A percentile compares a stretch with the other conserved stretches of the same genome.
Evolutionary conservation across 35 echinoderm and acorn worm genomes (phyloP).

Genomic region (Ptychodera flava): DNA sequence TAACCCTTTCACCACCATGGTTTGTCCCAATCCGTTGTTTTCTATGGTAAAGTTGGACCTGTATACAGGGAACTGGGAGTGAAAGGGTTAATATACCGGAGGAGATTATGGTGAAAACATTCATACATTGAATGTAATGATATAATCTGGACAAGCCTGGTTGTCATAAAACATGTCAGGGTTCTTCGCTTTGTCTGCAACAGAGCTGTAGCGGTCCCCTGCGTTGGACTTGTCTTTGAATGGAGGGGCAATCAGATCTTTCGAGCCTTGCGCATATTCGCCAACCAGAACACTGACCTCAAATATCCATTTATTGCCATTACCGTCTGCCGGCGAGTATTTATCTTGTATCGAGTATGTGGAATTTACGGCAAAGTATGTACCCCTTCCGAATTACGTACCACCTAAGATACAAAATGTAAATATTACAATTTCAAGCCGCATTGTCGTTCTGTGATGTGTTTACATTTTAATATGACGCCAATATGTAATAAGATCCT

Average conservation of each 20-base stretch:
- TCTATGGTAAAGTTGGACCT: too few species aligned
- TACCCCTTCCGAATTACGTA: neutral
- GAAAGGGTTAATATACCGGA: too few species aligned
- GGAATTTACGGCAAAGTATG: neutral
- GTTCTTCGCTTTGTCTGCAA: constrained; percentile 6
- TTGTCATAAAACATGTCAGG: constrained; percentile 33
- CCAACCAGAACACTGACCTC: neutral
- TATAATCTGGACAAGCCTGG: constrained; percentile 39
- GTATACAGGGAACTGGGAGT: too few species aligned
- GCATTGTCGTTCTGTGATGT: too few species aligned
- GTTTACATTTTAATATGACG: too few species aligned
- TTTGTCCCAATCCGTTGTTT: too few species aligned
- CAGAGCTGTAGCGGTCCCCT: constrained; percentile 15
- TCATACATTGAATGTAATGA: constrained; percentile 22
- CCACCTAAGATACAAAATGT: neutral
- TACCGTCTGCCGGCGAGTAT: neutral
- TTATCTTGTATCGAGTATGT: neutral
- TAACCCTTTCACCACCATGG: too few species aligned
- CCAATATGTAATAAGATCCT: too few species aligned
- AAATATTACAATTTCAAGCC: too few species aligned
- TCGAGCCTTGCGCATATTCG: neutral
- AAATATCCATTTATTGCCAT: neutral
- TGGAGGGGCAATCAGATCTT: neutral
- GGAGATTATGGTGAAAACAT: too few species aligned
- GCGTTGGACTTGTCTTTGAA: neutral